Conservation (phyloP, 2,113 vertebrate genomes). For the Phylloscopus whistleri region DNA sequence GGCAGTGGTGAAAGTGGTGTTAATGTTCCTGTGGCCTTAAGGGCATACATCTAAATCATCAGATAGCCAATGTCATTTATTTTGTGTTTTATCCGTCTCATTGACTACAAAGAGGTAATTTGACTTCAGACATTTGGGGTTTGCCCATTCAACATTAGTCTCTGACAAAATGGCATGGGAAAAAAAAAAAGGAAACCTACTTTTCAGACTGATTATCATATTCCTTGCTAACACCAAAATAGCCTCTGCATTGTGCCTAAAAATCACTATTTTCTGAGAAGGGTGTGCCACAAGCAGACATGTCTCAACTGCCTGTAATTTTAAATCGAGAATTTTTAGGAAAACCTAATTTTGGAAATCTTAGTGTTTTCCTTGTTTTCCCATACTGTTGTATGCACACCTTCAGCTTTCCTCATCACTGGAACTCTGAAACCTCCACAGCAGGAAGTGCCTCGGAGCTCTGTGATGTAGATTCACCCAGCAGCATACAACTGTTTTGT, state of each 20-base stretch:
- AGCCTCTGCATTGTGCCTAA: background rate
- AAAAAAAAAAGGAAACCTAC: background rate
- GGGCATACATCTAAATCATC: background rate
- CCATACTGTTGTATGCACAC: background rate
- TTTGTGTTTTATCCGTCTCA: background rate
- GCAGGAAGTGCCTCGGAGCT: background rate
- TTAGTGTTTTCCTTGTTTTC: background rate
- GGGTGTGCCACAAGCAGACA: background rate
- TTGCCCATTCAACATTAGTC: background rate
- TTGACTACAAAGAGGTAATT: background rate
- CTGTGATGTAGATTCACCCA: background rate
- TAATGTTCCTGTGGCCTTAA: background rate
- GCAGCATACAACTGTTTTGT: constrained; percentile 15
- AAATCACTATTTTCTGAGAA: background rate
- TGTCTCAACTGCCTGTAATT: background rate
- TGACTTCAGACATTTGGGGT: background rate
- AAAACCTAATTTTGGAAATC: background rate
- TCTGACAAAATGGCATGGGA: background rate
- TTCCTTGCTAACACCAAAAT: background rate
- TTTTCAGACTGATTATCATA: background rate
- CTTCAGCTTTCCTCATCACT: background rate
- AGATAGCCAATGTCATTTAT: background rate
- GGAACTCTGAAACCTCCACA: background rate
- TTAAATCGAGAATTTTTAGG: background rate
- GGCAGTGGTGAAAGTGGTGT: background rate